Percentiles rank a stretch among this genome's conserved stretches.
Evolutionary conservation across 2,888 invertebrate genomes (phyloP).

Genomic region (Eristalis arbustorum): DNA sequence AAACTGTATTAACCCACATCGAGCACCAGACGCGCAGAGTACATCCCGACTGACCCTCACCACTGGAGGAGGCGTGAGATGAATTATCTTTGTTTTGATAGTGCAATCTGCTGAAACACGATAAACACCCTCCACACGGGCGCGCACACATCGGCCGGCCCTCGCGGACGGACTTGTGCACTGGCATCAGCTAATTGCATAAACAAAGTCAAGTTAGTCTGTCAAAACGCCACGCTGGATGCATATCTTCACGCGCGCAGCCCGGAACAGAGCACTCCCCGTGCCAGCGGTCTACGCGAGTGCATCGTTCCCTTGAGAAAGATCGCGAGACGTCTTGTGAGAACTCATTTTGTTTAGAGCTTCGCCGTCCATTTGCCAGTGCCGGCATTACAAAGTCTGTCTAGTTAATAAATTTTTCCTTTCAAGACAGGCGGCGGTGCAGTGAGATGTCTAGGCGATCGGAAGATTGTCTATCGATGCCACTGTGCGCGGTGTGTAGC

Average conservation of each 20-base stretch:
- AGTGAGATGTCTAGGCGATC: constrained; percentile 48
- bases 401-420: constrained; percentile 49
- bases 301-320: background rate
- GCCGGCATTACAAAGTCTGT: constrained; percentile 33
- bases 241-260: constrained; percentile 40
- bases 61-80: constrained; percentile 29
- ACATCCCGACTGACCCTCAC: constrained; percentile 35
- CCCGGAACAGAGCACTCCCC: background rate
- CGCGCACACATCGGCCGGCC: background rate
- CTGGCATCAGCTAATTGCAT: constrained; percentile 62
- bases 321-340: background rate
- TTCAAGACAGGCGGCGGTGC: constrained; percentile 36
- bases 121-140: constrained; percentile 39
- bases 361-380: constrained; percentile 38
- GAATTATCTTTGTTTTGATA: constrained; percentile 64
- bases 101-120: constrained; percentile 53
- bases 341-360: constrained; percentile 24
- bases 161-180: background rate
- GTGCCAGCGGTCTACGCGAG: background rate
- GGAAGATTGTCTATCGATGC: constrained; percentile 24
- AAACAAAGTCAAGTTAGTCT: constrained; percentile 68
- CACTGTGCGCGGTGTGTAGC: background rate
- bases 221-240: constrained; percentile 54
- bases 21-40: background rate
- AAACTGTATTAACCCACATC: background rate